Base-by-base conservation (phyloP, 2,888 invertebrate species). In the Polylopha cassiicola region DNA sequence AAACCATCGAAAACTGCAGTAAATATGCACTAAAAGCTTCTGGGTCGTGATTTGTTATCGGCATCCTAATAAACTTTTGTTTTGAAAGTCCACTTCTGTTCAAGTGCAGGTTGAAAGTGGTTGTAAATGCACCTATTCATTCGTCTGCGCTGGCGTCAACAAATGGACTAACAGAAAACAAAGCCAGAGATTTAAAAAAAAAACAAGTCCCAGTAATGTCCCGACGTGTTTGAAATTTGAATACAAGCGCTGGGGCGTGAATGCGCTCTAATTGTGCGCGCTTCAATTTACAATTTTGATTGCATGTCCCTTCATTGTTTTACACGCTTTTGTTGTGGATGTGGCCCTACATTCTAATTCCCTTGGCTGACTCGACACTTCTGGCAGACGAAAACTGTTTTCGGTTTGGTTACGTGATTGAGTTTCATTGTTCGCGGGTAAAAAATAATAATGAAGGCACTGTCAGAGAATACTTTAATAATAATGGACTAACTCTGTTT, bases 211-310 rank as follows among this genome's bases (percentile, higher is more conserved):
- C 54, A 54, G 49, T 51, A 55, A 57, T 56, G 56, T 63, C 51
- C 55, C 50, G 49, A 47, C 49, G 61, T 56, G 63, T 66, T 76
- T 58, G 53, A 68, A 71, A 80, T 76, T 79, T 75, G 69, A 81
- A 79, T 79, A 78, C 72, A 76, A 75, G 63, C 64, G 69, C 55
- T 60, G 62, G 74, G 75, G 76, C 73, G 79, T 79, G 74, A 73
- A 63, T 63, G 58, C 62, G 55, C 47, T 61, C 65, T 70, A 70
- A 78, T 77, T 73, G 73, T 66, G 58, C 61, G 57, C 62, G 61
- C 59, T 64, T 69, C 65, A 70, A 72, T 74, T 76, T 72, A 55
- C 64, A 75, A 73, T 75, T 72, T 70, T 71, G 66, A 78, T 78
- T 73, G 70, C 69, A 53, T 66, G 70, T 69, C 60, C 61, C 58